These are phyloP conservation scores for Drosophila pseudoobscura DNA, from an alignment of 1,140 invertebrate species.

Conservation along the genomic window DNA sequence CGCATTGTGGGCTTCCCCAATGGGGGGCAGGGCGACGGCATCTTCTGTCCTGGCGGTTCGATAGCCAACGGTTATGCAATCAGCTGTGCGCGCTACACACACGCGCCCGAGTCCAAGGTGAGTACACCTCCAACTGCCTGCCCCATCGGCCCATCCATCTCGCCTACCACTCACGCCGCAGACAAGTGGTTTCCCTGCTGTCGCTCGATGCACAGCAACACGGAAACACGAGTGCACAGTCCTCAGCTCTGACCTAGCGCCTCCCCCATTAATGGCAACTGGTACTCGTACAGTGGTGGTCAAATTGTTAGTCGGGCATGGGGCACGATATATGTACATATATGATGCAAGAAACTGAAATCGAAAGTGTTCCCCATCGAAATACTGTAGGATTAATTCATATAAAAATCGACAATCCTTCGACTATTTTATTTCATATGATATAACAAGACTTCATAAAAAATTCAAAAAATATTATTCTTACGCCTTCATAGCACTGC, in stretches of 20 bases:
- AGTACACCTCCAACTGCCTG: constrained; percentile 16
- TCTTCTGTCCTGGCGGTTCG: constrained; percentile 97
- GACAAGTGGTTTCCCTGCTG: constrained; percentile 7
- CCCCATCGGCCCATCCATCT: not conserved
- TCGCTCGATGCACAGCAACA: not conserved
- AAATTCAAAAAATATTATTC: no score
- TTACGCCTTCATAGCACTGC: no score
- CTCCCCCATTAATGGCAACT: constrained; percentile 7
- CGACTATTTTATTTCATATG: no score
- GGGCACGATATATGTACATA: not conserved
- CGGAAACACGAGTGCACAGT: constrained; percentile 30
- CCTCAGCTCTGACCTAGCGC: no score
- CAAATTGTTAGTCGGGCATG: constrained; percentile 9
- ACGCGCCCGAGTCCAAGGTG: constrained; percentile 91
- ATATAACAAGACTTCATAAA: no score
- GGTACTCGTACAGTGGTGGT: constrained; percentile 9
- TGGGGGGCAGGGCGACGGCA: constrained; percentile 90
- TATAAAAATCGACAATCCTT: no score
- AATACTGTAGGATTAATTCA: no score
- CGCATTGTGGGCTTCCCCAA: constrained; percentile 91
- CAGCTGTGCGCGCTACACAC: constrained; percentile 91
- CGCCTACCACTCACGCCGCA: not conserved
- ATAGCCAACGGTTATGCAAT: constrained; percentile 98
- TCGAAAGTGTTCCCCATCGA: constrained; percentile 1
- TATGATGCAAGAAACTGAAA: constrained; percentile 19